A percentile compares a stretch with the other conserved stretches of the same genome.
phyloP scores from a whole-genome alignment of 1,140 invertebrate species.

The Cyrtorhinus lividipennis region DNA sequence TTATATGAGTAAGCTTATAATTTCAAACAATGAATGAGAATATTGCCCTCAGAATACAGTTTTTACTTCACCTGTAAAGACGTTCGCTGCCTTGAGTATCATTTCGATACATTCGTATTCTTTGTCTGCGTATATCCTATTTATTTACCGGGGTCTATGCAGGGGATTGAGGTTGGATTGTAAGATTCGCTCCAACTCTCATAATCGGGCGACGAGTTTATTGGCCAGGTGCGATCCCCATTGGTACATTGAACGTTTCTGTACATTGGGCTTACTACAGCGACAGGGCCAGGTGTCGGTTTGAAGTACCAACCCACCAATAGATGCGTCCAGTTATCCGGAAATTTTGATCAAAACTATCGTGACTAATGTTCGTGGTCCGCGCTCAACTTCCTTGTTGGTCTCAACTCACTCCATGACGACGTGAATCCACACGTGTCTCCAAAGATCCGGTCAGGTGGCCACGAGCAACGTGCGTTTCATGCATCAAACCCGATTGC shows the following conservation, averaged over 20 bases:
- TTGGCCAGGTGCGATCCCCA: neutral
- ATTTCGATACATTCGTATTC: too few species aligned
- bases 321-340: too few species aligned
- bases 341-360: neutral
- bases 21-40: too few species aligned
- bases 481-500: neutral
- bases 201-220: neutral
- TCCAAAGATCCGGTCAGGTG: neutral
- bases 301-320: neutral
- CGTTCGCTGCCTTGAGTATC: too few species aligned
- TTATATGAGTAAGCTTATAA: too few species aligned
- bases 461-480: neutral
- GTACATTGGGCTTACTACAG: neutral
- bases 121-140: too few species aligned
- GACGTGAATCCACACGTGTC: neutral
- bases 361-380: neutral
- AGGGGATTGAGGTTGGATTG: too few species aligned
- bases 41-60: too few species aligned
- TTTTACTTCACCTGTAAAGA: too few species aligned
- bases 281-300: neutral
- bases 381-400: neutral
- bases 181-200: neutral
- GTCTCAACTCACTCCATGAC: neutral
- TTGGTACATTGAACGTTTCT: neutral
- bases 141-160: too few species aligned